Evolutionary conservation across 2,113 vertebrate genomes (phyloP), one percentile per base, ranked within the genome.

Genomic region (Corythoichthys haematopterus): DNA sequence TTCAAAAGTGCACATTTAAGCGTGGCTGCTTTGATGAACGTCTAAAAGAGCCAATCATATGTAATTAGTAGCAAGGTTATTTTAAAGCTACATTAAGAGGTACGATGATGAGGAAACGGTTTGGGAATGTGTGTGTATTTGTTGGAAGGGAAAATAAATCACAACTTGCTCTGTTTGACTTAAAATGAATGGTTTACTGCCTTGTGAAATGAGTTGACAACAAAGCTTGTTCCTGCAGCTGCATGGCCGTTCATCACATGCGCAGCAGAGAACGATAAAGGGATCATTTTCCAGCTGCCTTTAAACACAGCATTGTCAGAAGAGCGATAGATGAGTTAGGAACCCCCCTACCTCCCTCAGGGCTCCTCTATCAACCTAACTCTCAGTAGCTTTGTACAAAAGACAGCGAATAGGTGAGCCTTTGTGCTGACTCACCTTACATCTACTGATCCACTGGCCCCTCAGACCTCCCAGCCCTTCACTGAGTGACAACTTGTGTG

Each of bases 331-430:
- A 92, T 85, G 89, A 92, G 86, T 88, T 88, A 68, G 84, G 74
- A 88, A 76, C 80, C 88, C 87, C 84, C 78, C 38, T 6, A 20
- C 9, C 58, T 62, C 38, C 60, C 60, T 46, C 77, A 77, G 83
- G 88, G 85, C 79, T 68, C 77, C 66, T 68, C 82, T 70, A 86
- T 90, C 85, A 83, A 83, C 88, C 89, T 81, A 60, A 71, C 84
- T 85, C 83, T 84, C 86, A 37, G 71, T 74, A 47, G 81, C 86
- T 90, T 91, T 93, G 89, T 89, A 83, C 84, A 81, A 88, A 81
- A 90, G 89, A 92, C 84, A 91, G 81, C 84, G 80, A 92, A 92
- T 92, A 91, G 90, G 87, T 91, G 78, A 90, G 86, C 83, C 90
- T 91, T 92, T 93, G 91, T 93, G 69, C 84, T 80, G 80, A 88